These are phyloP conservation scores for Clivina fossor DNA, from an alignment of 2,888 invertebrate species.

Conservation along the genomic window DNA sequence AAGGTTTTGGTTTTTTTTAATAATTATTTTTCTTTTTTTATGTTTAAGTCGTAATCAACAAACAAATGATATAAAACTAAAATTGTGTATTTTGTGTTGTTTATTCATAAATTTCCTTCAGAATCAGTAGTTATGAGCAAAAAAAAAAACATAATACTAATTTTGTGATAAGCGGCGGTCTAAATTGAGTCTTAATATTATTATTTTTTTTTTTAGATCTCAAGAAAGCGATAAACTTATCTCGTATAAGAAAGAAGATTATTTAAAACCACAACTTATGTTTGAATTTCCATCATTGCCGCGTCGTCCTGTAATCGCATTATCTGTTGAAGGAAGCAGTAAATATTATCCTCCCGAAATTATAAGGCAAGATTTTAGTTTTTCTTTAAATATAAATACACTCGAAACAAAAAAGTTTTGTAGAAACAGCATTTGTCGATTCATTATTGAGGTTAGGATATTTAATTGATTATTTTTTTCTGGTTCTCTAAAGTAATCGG, in stretches of 20 bases:
- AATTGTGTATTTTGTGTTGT: too few species aligned
- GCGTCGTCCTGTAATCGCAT: slow-evolving; percentile 38
- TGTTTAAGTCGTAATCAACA: too few species aligned
- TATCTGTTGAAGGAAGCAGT: slow-evolving; percentile 1
- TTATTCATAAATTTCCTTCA: too few species aligned
- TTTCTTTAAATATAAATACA: background rate
- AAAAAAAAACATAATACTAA: background rate
- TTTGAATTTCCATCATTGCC: slow-evolving; percentile 44
- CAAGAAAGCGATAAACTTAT: slow-evolving; percentile 10
- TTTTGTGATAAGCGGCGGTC: background rate
- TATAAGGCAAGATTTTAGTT: slow-evolving; percentile 29
- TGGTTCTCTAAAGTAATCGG: too few species aligned
- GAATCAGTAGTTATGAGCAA: background rate
- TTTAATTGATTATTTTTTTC: background rate
- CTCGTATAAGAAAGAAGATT: slow-evolving; percentile 16
- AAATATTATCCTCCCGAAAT: slow-evolving; percentile 25
- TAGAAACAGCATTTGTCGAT: slow-evolving; percentile 17
- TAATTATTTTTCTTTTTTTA: too few species aligned
- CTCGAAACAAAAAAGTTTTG: too few species aligned
- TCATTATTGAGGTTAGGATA: background rate
- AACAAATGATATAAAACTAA: too few species aligned
- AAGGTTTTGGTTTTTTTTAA: too few species aligned
- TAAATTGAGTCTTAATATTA: too few species aligned
- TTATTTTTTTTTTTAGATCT: slow-evolving; percentile 4
- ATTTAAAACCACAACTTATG: slow-evolving; percentile 38